A percentile compares a stretch with the other conserved stretches of the same genome.
These are phyloP conservation scores for Perizoma affinitatum DNA, from an alignment of 2,888 invertebrate species.

Conservation along the genomic window DNA sequence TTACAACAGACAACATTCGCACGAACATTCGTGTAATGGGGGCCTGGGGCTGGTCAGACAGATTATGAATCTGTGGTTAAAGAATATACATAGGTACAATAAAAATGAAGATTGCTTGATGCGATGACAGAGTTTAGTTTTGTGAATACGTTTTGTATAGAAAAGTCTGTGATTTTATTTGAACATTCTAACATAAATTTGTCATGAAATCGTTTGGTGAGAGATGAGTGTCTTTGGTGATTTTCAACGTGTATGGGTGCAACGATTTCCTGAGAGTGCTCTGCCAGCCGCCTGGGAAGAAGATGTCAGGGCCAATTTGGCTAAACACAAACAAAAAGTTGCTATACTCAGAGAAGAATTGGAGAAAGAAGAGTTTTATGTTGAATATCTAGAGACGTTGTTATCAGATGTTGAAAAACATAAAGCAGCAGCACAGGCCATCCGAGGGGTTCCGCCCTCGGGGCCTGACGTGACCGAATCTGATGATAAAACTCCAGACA, in stretches of 20 bases:
- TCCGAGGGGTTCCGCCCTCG: constrained; percentile 79
- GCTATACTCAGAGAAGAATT: constrained; percentile 91
- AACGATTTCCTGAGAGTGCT: constrained; percentile 95
- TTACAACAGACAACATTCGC: too few relatives aligned
- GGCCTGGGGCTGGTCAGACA: too few relatives aligned
- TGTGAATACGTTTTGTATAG: constrained; percentile 57
- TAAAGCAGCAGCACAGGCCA: constrained; percentile 83
- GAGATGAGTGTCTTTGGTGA: constrained; percentile 95
- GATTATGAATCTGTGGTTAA: background rate
- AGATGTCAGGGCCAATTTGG: constrained; percentile 94
- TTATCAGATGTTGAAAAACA: constrained; percentile 94
- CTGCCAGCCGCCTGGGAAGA: constrained; percentile 96
- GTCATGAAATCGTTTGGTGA: constrained; percentile 82
- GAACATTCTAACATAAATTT: constrained; percentile 73
- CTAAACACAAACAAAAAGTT: constrained; percentile 95
- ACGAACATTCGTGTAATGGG: too few relatives aligned
- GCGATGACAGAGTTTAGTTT: constrained; percentile 62
- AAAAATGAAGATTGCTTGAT: constrained; percentile 16
- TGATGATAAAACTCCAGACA: constrained; percentile 77
- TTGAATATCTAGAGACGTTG: constrained; percentile 93
- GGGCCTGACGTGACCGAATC: constrained; percentile 71
- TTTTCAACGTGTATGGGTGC: constrained; percentile 96
- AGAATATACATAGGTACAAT: background rate
- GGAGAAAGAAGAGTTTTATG: constrained; percentile 95
- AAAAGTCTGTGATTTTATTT: constrained; percentile 43